A percentile compares a stretch with the other conserved stretches of the same genome.
Conservation (phyloP, 37 sponge, comb jelly and placozoan species). For the Chondrosia reniformis region DNA sequence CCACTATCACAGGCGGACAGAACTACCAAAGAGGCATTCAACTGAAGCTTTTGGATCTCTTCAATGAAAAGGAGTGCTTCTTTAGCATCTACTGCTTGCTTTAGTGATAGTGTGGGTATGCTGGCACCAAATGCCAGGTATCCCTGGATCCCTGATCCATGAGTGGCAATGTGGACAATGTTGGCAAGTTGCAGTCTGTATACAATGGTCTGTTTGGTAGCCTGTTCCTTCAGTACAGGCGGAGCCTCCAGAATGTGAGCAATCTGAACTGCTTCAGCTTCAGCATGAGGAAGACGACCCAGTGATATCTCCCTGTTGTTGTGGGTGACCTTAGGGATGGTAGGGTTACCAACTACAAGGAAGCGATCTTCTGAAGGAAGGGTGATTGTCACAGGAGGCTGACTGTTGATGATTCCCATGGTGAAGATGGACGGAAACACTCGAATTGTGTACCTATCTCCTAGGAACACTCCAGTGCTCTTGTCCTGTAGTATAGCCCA, state of each 20-base stretch:
- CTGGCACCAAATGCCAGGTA: conserved; percentile 55
- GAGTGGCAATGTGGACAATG: conserved; percentile 70
- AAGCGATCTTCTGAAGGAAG: conserved; percentile 22
- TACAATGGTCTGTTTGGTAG: conserved; percentile 56
- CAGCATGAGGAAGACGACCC: conserved; percentile 67
- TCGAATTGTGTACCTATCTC: conserved; percentile 45
- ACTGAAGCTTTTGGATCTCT: conserved; percentile 55
- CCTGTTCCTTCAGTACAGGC: conserved; percentile 58
- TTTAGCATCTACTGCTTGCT: conserved; percentile 12
- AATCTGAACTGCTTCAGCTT: conserved; percentile 57
- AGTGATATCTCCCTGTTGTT: conserved; percentile 36
- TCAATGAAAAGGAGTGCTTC: conserved; percentile 44
- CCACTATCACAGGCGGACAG: conserved; percentile 65
- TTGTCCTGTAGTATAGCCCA: conserved; percentile 33
- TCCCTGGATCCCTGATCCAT: conserved; percentile 50
- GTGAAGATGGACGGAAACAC: conserved; percentile 55
- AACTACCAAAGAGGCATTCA: conserved; percentile 60
- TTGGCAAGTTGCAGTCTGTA: conserved; percentile 51
- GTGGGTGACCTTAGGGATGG: conserved; percentile 51
- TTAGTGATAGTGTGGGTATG: neutral
- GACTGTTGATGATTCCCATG: conserved; percentile 42
- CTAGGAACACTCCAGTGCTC: conserved; percentile 30
- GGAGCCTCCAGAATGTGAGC: conserved; percentile 38
- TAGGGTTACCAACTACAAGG: conserved; percentile 65
- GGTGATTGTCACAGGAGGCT: neutral